phyloP scores from a whole-genome alignment of 1,140 invertebrate species.

The Drosophila sucinea region DNA sequence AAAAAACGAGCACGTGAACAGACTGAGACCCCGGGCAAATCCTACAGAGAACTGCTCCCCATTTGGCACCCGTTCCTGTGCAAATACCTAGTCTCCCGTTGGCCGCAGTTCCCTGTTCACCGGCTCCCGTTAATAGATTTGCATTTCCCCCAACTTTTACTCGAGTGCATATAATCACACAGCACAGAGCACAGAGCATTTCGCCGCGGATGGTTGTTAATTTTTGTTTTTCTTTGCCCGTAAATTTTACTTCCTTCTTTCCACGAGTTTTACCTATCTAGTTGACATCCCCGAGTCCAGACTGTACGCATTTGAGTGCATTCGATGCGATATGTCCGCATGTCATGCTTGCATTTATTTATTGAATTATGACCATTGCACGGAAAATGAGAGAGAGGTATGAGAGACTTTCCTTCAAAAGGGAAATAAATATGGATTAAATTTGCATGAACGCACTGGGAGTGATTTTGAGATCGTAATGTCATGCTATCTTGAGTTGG shows the following conservation, averaged over 20 bases:
- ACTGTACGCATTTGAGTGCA: slow-evolving; percentile 59
- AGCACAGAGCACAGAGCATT: slow-evolving; percentile 26
- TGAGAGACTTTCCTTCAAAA: slow-evolving; percentile 13
- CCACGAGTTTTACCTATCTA: slow-evolving; percentile 17
- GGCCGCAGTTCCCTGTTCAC: background rate
- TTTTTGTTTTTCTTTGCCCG: slow-evolving; percentile 63
- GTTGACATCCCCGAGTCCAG: slow-evolving; percentile 25
- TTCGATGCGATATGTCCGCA: slow-evolving; percentile 70
- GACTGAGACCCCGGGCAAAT: background rate
- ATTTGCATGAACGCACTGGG: too few relatives aligned
- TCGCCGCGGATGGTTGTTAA: slow-evolving; percentile 23
- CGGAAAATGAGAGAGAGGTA: slow-evolving; percentile 9
- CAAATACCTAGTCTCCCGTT: background rate
- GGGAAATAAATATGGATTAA: background rate
- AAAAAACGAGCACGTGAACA: slow-evolving; percentile 22
- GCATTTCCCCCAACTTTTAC: slow-evolving; percentile 25
- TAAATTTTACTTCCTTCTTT: slow-evolving; percentile 76
- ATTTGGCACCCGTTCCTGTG: slow-evolving; percentile 23
- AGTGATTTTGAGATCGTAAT: background rate
- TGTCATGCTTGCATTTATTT: slow-evolving; percentile 77
- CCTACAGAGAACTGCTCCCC: slow-evolving; percentile 10
- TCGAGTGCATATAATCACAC: slow-evolving; percentile 64
- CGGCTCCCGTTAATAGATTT: slow-evolving; percentile 65
- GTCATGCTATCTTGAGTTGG: too few relatives aligned
- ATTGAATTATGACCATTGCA: slow-evolving; percentile 65